Percentiles rank a stretch among this genome's conserved stretches.
These are phyloP conservation scores for Cinclus cinclus DNA, from an alignment of 2,113 vertebrate genomes.

Conservation along the genomic window DNA sequence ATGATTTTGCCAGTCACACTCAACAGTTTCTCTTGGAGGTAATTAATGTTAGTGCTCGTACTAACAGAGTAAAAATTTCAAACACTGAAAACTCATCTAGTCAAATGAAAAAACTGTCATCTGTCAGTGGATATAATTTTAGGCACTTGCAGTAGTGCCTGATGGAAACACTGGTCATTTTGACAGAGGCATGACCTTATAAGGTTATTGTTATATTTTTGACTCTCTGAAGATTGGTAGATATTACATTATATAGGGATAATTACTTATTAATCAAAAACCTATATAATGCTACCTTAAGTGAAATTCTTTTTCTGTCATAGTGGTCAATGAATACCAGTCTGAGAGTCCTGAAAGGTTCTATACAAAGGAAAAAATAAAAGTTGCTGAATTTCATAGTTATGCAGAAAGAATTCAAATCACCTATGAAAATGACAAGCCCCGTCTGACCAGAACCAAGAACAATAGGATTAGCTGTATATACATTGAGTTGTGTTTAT, in stretches of 20 bases:
- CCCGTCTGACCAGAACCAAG: not conserved
- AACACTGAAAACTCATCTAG: not conserved
- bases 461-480: not conserved
- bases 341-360: not conserved
- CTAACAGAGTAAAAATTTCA: not conserved
- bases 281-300: not conserved
- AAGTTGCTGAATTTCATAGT: not conserved
- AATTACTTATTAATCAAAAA: not conserved
- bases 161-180: not conserved
- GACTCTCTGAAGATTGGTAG: not conserved
- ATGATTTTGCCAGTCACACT: not conserved
- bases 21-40: not conserved
- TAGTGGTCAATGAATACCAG: not conserved
- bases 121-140: not conserved
- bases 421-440: not conserved
- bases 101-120: not conserved
- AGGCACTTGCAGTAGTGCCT: not conserved
- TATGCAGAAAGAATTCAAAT: not conserved
- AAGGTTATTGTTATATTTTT: not conserved
- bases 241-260: not conserved
- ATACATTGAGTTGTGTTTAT: not conserved
- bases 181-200: not conserved
- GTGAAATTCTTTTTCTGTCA: not conserved
- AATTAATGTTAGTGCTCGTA: not conserved
- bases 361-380: not conserved